Conservation (phyloP, 2,113 vertebrate genomes). For the Mustelus asterias region DNA sequence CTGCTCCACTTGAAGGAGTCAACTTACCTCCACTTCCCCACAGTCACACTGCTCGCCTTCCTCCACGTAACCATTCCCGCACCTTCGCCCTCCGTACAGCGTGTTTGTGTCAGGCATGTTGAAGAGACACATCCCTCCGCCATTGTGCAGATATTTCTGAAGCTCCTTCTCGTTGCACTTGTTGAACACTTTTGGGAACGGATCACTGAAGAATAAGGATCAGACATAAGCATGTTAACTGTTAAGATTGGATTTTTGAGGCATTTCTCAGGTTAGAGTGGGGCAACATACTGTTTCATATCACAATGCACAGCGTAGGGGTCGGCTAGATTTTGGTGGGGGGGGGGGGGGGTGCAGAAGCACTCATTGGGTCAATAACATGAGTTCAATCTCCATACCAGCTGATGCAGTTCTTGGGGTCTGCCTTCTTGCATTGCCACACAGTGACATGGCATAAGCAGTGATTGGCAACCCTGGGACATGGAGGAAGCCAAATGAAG, state of each 20-base stretch:
- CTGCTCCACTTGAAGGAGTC: not conserved
- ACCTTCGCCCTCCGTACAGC: slow-evolving; percentile 82
- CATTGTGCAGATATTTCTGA: slow-evolving; percentile 77
- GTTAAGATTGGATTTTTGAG: not conserved
- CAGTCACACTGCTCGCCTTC: slow-evolving; percentile 96
- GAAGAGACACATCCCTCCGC: slow-evolving; percentile 92
- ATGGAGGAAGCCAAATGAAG: not conserved
- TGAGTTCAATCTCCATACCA: not conserved
- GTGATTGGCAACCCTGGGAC: not conserved
- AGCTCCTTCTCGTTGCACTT: slow-evolving; percentile 79
- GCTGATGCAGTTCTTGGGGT: not conserved
- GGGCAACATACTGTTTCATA: not conserved
- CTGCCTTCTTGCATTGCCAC: not conserved
- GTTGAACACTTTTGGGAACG: slow-evolving; percentile 88
- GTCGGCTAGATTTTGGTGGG: not conserved
- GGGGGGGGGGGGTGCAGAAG: not conserved
- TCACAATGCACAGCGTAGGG: not conserved
- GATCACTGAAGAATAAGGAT: slow-evolving; percentile 59
- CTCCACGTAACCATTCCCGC: slow-evolving; percentile 94
- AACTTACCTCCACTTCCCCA: slow-evolving; percentile 79
- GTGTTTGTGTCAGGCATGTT: slow-evolving; percentile 82
- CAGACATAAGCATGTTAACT: not conserved
- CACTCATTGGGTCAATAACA: not conserved
- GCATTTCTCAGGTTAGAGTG: not conserved
- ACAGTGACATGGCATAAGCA: not conserved